A percentile compares a stretch with the other conserved stretches of the same genome.
phyloP scores from a whole-genome alignment of 2,113 vertebrate species.

The Indicator maculatus region DNA sequence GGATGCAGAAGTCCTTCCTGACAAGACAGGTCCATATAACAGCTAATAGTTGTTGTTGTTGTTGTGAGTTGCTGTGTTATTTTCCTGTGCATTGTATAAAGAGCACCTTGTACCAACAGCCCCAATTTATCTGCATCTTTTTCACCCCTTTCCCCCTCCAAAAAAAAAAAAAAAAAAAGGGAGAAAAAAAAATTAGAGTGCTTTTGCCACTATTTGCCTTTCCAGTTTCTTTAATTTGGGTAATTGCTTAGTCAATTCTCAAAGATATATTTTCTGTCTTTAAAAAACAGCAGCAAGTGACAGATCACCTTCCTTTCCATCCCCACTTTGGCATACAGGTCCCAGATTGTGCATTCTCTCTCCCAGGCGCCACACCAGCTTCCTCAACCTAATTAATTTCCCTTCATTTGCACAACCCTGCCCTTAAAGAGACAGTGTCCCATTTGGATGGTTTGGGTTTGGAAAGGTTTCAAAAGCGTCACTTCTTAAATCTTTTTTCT shows the following conservation, averaged over 20 bases:
- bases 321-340: conserved; percentile 78
- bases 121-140: conserved; percentile 27
- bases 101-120: conserved; percentile 12
- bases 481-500: conserved; percentile 74
- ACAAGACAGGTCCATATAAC: neutral
- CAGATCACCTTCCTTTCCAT: conserved; percentile 81
- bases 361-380: conserved; percentile 85
- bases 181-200: neutral
- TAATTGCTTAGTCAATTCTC: conserved; percentile 86
- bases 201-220: conserved; percentile 83
- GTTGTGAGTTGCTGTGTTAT: neutral
- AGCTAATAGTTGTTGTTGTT: neutral
- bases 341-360: conserved; percentile 83
- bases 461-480: conserved; percentile 73
- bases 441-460: conserved; percentile 75
- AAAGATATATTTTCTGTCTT: conserved; percentile 84
- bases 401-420: conserved; percentile 83
- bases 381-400: conserved; percentile 92
- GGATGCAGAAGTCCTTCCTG: neutral
- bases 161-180: neutral
- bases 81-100: conserved; percentile 28
- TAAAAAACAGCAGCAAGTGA: conserved; percentile 87
- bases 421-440: conserved; percentile 80
- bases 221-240: conserved; percentile 89
- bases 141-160: neutral